Percentiles rank a stretch among this genome's conserved stretches.
These are phyloP conservation scores for Atherinosoma microstoma DNA, from an alignment of 2,797 vertebrate species.

Conservation along the genomic window DNA sequence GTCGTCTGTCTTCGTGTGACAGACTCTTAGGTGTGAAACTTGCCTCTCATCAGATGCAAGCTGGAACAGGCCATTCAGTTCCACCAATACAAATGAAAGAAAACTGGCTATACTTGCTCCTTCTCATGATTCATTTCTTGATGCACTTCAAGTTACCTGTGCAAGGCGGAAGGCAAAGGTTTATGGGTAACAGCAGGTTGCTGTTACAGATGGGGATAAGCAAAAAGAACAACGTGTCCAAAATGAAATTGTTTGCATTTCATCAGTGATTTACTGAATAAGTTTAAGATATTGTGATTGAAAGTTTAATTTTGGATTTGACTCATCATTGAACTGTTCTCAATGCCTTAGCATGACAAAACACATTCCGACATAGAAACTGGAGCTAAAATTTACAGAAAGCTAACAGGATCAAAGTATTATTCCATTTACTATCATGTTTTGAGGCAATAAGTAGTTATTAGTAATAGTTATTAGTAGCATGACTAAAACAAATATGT, in stretches of 20 bases:
- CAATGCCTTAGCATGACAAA: background rate
- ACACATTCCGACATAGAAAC: background rate
- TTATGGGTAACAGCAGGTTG: background rate
- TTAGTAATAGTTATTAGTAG: too few species aligned
- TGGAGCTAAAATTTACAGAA: background rate
- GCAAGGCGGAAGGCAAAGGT: constrained; percentile 4
- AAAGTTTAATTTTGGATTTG: background rate
- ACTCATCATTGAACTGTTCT: background rate
- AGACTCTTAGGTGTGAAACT: constrained; percentile 14
- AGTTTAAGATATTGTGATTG: background rate
- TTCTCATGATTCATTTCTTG: constrained; percentile 31
- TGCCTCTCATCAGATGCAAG: constrained; percentile 10
- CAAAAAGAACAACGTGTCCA: background rate
- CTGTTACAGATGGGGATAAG: constrained; percentile 14
- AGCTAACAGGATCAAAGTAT: background rate
- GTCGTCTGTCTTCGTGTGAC: constrained; percentile 31
- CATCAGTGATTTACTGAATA: background rate
- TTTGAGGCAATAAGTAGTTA: constrained; percentile 6
- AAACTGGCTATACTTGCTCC: constrained; percentile 41
- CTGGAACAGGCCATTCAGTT: constrained; percentile 19
- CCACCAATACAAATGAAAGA: constrained; percentile 28
- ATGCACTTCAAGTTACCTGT: constrained; percentile 21
- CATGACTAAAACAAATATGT: constrained; percentile 4
- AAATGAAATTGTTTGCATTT: constrained; percentile 1
- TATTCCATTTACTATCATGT: constrained; percentile 8